A percentile compares a stretch with the other conserved stretches of the same genome.
Conservation (phyloP, 2,113 vertebrate genomes). For the Serinus canaria region DNA sequence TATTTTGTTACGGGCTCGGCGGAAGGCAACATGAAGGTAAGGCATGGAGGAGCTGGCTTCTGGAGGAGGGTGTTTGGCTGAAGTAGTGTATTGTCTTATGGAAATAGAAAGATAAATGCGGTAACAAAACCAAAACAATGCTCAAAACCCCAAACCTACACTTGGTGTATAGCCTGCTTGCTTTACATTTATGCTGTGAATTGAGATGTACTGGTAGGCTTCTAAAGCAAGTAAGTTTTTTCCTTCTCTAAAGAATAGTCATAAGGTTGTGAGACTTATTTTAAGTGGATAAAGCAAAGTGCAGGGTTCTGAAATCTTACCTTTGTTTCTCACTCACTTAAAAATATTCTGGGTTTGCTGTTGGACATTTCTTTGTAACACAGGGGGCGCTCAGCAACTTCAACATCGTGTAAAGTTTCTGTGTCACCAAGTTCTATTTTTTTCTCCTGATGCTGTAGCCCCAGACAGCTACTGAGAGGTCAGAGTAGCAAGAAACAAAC, state of each 20-base stretch:
- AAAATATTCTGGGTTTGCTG: neutral
- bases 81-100: neutral
- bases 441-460: neutral
- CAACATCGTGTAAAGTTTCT: neutral
- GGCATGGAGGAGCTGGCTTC: neutral
- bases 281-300: neutral
- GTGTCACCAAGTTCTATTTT: neutral
- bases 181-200: neutral
- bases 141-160: neutral
- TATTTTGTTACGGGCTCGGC: conserved; percentile 95
- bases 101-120: neutral
- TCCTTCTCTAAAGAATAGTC: neutral
- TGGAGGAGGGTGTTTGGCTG: neutral
- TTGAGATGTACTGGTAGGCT: neutral
- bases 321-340: neutral
- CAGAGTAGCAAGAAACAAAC: neutral
- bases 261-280: neutral
- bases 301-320: neutral
- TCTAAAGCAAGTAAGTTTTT: neutral
- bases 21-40: conserved; percentile 98
- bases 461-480: neutral
- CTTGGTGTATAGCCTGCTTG: neutral
- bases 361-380: neutral
- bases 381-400: neutral
- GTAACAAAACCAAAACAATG: neutral